A percentile compares a stretch with the other conserved stretches of the same genome.
These are phyloP conservation scores for Limosa lapponica DNA, from an alignment of 2,797 vertebrate species.

Conservation along the genomic window DNA sequence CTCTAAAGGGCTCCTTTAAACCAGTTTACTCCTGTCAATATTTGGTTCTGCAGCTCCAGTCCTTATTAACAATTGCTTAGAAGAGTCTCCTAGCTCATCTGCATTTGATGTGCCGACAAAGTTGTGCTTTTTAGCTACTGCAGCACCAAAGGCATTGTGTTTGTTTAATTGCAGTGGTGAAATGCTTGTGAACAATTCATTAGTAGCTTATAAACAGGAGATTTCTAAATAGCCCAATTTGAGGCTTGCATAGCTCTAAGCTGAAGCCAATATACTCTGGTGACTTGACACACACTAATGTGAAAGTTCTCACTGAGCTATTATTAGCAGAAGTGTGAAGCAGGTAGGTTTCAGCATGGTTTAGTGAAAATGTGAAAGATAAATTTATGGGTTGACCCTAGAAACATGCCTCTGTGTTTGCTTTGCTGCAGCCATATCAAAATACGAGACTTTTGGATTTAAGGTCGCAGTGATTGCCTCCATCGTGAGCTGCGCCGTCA, in stretches of 20 bases:
- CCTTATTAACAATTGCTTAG: background rate
- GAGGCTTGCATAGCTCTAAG: background rate
- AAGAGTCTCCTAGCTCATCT: background rate
- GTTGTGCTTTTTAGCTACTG: background rate
- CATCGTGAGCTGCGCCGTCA: constrained; percentile 88
- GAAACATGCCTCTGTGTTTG: constrained; percentile 50
- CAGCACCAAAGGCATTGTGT: background rate
- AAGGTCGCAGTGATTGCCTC: constrained; percentile 89
- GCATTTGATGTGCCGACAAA: background rate
- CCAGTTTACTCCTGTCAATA: background rate
- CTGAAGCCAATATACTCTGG: background rate
- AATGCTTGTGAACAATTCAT: background rate
- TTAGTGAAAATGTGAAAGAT: background rate
- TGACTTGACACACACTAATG: background rate
- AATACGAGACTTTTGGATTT: constrained; percentile 86
- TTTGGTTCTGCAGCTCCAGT: background rate
- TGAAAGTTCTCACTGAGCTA: background rate
- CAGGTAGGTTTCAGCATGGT: background rate
- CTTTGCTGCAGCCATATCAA: constrained; percentile 79
- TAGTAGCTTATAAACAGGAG: background rate
- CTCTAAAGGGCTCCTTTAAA: background rate
- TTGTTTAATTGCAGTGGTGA: constrained; percentile 8
- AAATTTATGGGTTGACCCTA: background rate
- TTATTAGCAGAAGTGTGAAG: background rate
- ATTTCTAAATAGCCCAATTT: background rate